Percentiles rank a stretch among this genome's conserved stretches.
Conservation (phyloP, 2,888 invertebrate species). For the Theristus sp. region DNA sequence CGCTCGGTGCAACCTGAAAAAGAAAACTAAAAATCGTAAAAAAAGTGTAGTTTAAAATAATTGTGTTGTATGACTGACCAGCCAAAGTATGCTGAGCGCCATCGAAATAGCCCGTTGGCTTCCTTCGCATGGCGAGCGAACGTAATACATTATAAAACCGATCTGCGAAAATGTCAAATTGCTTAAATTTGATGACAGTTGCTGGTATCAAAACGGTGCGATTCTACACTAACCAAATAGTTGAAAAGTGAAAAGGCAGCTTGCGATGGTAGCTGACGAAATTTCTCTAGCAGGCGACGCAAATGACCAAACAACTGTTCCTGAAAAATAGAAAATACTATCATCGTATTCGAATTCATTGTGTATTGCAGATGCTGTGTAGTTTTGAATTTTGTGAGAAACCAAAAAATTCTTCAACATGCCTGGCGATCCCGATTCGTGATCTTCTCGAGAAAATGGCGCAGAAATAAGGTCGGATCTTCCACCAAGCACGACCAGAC, state of each 20-base stretch:
- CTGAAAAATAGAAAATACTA: conserved; percentile 31
- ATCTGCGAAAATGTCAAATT: too few relatives aligned
- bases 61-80: too few relatives aligned
- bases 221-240: conserved; percentile 49
- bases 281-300: conserved; percentile 60
- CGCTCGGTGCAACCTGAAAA: conserved; percentile 93
- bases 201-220: background rate
- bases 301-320: conserved; percentile 79
- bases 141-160: conserved; percentile 98
- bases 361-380: too few relatives aligned
- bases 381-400: too few relatives aligned
- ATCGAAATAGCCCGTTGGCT: conserved; percentile 83
- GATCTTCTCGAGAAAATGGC: conserved; percentile 81
- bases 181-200: too few relatives aligned
- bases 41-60: too few relatives aligned
- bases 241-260: conserved; percentile 95
- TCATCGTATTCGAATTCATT: too few relatives aligned
- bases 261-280: conserved; percentile 44
- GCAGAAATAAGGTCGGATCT: conserved; percentile 81
- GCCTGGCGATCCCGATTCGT: conserved; percentile 41
- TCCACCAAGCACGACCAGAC: conserved; percentile 96
- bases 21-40: too few relatives aligned
- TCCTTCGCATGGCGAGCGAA: conserved; percentile 80
- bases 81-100: conserved; percentile 84
- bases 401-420: background rate